A percentile compares a stretch with the other conserved stretches of the same genome.
Conservation (phyloP, 2,797 vertebrate species). For the Peromyscus melanophrys region DNA sequence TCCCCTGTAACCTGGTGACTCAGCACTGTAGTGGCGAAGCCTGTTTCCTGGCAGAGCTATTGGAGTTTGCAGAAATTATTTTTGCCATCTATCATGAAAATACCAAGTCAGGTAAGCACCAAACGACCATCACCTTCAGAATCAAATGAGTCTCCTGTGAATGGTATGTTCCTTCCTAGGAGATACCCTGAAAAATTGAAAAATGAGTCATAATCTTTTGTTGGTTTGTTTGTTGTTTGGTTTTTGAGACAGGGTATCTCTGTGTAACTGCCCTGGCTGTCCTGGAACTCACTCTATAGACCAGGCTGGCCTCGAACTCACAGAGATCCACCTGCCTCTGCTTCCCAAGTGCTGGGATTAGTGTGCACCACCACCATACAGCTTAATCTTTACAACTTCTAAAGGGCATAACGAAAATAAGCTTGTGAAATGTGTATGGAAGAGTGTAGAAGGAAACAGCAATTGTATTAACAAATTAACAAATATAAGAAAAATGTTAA, state of each 20-base stretch:
- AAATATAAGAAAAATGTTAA: not conserved
- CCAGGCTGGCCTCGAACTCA: not conserved
- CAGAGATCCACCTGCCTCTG: not conserved
- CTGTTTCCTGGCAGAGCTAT: conserved; percentile 94
- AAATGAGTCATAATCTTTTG: not conserved
- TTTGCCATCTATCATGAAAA: conserved; percentile 95
- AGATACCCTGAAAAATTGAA: conserved; percentile 10
- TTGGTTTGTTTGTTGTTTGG: not conserved
- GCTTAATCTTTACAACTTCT: conserved; percentile 38
- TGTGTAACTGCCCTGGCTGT: not conserved
- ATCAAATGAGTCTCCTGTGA: conserved; percentile 42
- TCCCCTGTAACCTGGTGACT: conserved; percentile 92
- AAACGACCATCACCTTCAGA: conserved; percentile 28
- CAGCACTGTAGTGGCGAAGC: conserved; percentile 92
- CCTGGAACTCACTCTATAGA: not conserved
- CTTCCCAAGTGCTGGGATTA: not conserved
- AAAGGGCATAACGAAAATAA: conserved; percentile 35
- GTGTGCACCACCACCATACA: not conserved
- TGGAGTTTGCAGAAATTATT: conserved; percentile 91
- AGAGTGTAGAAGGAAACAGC: not conserved
- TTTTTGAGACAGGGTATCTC: not conserved
- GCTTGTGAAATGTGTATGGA: not conserved
- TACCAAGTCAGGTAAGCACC: conserved; percentile 86
- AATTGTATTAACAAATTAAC: not conserved
- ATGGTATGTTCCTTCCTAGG: conserved; percentile 11